Conservation (phyloP, 1,140 invertebrate species). For the Drosophila azteca region DNA sequence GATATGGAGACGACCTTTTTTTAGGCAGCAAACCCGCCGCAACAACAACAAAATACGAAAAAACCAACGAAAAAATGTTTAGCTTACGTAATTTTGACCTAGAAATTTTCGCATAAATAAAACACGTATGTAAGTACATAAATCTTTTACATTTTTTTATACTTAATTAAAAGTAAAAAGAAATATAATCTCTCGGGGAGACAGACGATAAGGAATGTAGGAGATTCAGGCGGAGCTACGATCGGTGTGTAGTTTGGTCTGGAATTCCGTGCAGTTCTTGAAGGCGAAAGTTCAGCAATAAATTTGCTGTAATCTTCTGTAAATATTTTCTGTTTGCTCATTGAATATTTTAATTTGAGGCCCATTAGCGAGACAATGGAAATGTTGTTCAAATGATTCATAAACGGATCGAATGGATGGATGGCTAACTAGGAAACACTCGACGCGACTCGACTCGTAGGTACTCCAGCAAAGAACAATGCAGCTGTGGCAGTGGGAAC, state of each 20-base stretch:
- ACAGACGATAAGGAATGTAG: no score
- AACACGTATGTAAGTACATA: no score
- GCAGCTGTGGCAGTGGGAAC: slow-evolving; percentile 10
- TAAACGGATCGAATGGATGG: background rate
- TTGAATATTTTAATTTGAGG: background rate
- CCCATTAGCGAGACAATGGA: slow-evolving; percentile 37
- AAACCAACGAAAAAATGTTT: background rate
- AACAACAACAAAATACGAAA: slow-evolving; percentile 5
- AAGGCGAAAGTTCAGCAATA: slow-evolving; percentile 15
- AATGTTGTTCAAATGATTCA: slow-evolving; percentile 10
- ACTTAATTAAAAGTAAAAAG: no score
- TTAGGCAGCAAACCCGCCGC: background rate
- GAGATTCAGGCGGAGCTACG: no score
- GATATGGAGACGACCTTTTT: slow-evolving; percentile 5
- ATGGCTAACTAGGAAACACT: no score
- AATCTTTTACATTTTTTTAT: no score
- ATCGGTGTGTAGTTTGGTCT: no score
- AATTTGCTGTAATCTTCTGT: slow-evolving; percentile 24
- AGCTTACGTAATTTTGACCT: slow-evolving; percentile 37
- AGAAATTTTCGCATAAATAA: slow-evolving; percentile 40
- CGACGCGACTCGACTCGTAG: background rate
- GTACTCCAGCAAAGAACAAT: slow-evolving; percentile 30
- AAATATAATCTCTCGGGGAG: no score
- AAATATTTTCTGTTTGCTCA: slow-evolving; percentile 25
- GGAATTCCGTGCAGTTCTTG: background rate